Evolutionary conservation across 2,888 invertebrate species (phyloP), one percentile per base, ranked within the genome.

Genomic region (Eremobia ochroleuca): DNA sequence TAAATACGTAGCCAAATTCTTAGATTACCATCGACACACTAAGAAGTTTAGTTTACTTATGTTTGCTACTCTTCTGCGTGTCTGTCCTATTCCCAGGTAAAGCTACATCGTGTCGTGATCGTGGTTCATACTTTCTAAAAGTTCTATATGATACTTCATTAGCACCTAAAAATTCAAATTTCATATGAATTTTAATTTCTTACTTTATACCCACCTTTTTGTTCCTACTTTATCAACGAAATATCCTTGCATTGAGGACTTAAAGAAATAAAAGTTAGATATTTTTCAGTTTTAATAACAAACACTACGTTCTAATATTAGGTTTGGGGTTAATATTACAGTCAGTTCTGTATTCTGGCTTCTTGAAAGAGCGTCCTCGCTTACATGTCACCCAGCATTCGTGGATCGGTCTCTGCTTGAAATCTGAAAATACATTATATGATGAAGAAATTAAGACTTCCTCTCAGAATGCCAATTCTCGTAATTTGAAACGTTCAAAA

Each of bases 371-470:
- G 37, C 96, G 91, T 4, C 96, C 96, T 83, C 96, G 91, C 81
- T 97, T 97, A 82, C 96, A 97, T 0, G 96, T 96, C 40, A 97
- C 96, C 96, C 96, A 97, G 79, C 96, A 97, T 79, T 97, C 96
- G 79, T 97, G 96, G 40, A 95, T 95, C 0, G 96, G 96, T 2
- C 96, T 91, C 79, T 96, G 95, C 80, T 93, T 95, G 87, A 95
- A 97, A 91, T 97, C 96, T 97, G 91, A 34, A 91, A 82, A 77
- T 52, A 43, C 62, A 43, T 13, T 15, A 34, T 52, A 52, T 52
- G 25, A 52, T 5, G 21, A 9, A 69, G 8, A 31, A 68, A 34
- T 28, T n/a, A 58, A 15, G 15, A 58, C 46, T 46, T n/a, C n/a
- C n/a, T n/a, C n/a, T n/a, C n/a, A n/a, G n/a, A n/a, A n/a, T n/a